Evolutionary conservation across 2,888 invertebrate genomes (phyloP).

Genomic region (Lepidocyrtinus sp.): DNA sequence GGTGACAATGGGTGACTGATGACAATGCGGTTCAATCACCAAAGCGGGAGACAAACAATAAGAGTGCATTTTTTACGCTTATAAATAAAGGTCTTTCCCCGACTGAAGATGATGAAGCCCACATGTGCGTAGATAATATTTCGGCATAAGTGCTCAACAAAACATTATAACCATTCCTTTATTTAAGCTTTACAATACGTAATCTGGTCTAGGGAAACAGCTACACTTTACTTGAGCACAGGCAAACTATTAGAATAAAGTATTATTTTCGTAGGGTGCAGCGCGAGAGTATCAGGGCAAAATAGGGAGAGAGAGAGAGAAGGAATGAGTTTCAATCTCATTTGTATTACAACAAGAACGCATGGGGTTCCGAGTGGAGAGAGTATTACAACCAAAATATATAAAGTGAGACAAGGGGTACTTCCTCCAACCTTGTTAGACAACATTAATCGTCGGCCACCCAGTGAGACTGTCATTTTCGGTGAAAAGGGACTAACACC

Average conservation of each 20-base stretch:
- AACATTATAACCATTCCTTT: neutral
- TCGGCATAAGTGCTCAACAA: neutral
- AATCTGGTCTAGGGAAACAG: no score
- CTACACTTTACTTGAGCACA: no score
- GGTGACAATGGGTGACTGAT: neutral
- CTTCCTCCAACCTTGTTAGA: constrained; percentile 70
- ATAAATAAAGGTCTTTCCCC: neutral
- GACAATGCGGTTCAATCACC: neutral
- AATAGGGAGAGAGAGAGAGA: constrained; percentile 6
- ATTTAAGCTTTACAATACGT: no score
- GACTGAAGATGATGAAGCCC: constrained; percentile 23
- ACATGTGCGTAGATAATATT: constrained; percentile 41
- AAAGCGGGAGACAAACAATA: neutral
- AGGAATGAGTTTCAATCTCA: constrained; percentile 44
- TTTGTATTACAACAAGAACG: constrained; percentile 46
- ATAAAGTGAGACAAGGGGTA: constrained; percentile 54
- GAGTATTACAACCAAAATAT: constrained; percentile 25
- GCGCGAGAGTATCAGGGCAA: no score
- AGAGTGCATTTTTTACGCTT: neutral
- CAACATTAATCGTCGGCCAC: constrained; percentile 70
- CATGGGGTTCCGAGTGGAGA: constrained; percentile 39
- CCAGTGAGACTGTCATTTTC: constrained; percentile 70
- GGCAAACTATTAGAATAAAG: no score
- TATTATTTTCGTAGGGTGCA: constrained; percentile 35
- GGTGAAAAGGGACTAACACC: constrained; percentile 65